Percentiles rank a stretch among this genome's conserved stretches.
These are phyloP conservation scores for Meloidogyne chitwoodi DNA, from an alignment of 1,140 invertebrate species.

Conservation along the genomic window DNA sequence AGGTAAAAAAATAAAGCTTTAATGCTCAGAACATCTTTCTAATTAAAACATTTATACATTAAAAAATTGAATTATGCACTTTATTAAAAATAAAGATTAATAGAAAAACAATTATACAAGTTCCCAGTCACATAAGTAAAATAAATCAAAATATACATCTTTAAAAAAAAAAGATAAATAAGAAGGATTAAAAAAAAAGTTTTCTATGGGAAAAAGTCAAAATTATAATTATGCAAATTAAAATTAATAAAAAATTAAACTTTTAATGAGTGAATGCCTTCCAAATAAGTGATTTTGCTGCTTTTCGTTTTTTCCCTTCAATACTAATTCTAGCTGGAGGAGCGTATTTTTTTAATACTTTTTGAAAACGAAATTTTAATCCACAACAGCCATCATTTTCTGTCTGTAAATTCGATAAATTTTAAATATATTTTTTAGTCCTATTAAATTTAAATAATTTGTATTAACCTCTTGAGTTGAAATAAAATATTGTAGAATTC, in stretches of 20 bases:
- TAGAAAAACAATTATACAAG: too few species aligned
- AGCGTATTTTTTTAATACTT: constrained; percentile 38
- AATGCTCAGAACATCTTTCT: too few species aligned
- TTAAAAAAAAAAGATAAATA: too few species aligned
- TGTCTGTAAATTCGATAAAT: not conserved
- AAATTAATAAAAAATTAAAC: not conserved
- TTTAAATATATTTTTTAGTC: not conserved
- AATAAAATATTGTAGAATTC: constrained; percentile 35
- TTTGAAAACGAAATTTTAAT: constrained; percentile 30
- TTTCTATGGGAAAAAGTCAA: too few species aligned
- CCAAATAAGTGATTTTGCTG: constrained; percentile 38
- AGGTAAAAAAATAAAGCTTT: too few species aligned
- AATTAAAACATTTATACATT: too few species aligned
- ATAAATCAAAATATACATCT: too few species aligned
- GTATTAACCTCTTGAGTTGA: constrained; percentile 4
- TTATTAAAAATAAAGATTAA: too few species aligned
- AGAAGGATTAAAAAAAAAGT: not conserved
- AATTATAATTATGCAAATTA: not conserved
- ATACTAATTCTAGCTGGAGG: constrained; percentile 32
- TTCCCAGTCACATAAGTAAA: too few species aligned
- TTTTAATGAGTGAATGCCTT: constrained; percentile 36
- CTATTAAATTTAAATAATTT: not conserved
- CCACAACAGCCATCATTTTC: not conserved
- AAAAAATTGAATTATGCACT: too few species aligned
- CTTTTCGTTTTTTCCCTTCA: constrained; percentile 34